These are phyloP conservation scores for Halcyon senegalensis DNA, from an alignment of 2,113 vertebrate genomes.

Conservation along the genomic window DNA sequence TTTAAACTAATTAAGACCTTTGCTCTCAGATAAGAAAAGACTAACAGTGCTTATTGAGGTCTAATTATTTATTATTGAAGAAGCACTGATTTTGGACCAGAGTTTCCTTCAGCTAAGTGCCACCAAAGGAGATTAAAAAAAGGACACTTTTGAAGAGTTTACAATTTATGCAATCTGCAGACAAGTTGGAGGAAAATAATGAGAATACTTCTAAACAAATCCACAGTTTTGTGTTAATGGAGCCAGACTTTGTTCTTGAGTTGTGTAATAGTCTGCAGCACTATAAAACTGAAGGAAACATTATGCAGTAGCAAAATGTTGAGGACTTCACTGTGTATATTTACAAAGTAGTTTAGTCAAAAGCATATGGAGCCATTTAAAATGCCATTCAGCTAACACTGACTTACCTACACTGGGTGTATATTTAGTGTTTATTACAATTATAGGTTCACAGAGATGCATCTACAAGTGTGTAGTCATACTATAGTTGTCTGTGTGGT, in stretches of 20 bases:
- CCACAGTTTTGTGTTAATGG: background rate
- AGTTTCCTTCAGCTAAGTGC: background rate
- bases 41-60: background rate
- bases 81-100: background rate
- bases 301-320: background rate
- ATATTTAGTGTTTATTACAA: background rate
- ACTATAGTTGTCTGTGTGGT: background rate
- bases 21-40: background rate
- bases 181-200: background rate
- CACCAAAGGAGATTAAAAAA: background rate
- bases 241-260: background rate
- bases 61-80: background rate
- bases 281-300: background rate
- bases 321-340: background rate
- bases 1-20: background rate
- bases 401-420: background rate
- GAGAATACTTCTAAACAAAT: background rate
- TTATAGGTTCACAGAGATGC: background rate
- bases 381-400: background rate
- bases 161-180: background rate
- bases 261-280: background rate
- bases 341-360: conserved; percentile 2
- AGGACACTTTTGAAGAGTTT: background rate
- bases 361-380: conserved; percentile 26
- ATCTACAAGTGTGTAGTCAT: background rate